Conservation (phyloP, 2,888 invertebrate species). For the Cosmia pyralina region DNA sequence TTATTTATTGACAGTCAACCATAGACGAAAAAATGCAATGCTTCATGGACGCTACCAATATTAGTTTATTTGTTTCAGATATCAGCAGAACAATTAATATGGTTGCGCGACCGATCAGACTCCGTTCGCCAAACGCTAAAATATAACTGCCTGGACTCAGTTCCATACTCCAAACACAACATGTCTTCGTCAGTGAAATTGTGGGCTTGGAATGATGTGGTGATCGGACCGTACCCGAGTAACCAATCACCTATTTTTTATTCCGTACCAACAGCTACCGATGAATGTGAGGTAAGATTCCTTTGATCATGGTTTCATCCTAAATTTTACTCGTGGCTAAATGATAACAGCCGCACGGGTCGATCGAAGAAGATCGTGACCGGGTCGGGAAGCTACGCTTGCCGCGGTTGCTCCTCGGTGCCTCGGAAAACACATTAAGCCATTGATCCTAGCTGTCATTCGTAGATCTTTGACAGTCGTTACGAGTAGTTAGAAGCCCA, state of each 20-base stretch:
- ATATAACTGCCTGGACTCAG: slow-evolving; percentile 65
- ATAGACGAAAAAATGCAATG: too few relatives aligned
- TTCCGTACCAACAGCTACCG: slow-evolving; percentile 15
- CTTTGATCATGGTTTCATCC: too few relatives aligned
- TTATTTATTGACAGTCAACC: too few relatives aligned
- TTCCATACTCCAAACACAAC: slow-evolving; percentile 40
- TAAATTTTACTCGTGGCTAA: too few relatives aligned
- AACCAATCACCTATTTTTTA: slow-evolving; percentile 34
- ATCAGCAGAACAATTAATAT: slow-evolving; percentile 23
- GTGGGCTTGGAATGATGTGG: slow-evolving; percentile 54
- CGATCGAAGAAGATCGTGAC: too few relatives aligned
- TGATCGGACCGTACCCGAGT: slow-evolving; percentile 40
- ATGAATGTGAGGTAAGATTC: slow-evolving; percentile 28
- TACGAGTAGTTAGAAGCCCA: too few relatives aligned
- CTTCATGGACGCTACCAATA: too few relatives aligned
- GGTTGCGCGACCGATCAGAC: slow-evolving; percentile 26
- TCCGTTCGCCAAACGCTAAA: slow-evolving; percentile 61
- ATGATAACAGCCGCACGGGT: too few relatives aligned
- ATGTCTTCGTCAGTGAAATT: slow-evolving; percentile 49
- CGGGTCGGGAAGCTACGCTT: too few relatives aligned
- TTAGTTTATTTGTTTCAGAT: slow-evolving; percentile 14
- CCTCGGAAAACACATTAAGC: too few relatives aligned
- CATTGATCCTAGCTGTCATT: too few relatives aligned
- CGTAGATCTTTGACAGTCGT: not conserved
- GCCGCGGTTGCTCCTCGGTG: too few relatives aligned